A percentile compares a stretch with the other conserved stretches of the same genome.
These are phyloP conservation scores for Petrocephalus schoutedeni DNA, from an alignment of 2,797 vertebrate genomes.

Conservation along the genomic window DNA sequence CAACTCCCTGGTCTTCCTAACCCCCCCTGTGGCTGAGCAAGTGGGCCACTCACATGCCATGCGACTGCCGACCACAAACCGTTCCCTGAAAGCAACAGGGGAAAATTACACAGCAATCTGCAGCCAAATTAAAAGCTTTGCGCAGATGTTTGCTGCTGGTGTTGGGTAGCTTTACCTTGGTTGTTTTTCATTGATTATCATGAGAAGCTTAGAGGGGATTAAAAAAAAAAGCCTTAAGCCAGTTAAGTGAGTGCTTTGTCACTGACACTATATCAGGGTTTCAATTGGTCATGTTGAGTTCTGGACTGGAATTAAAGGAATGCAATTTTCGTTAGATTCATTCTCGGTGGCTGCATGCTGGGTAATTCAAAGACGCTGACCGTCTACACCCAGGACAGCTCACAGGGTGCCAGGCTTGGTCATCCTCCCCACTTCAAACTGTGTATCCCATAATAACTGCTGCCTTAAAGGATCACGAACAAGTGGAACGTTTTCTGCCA, in stretches of 20 bases:
- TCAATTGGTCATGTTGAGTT: not conserved
- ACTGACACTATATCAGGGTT: not conserved
- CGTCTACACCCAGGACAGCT: not conserved
- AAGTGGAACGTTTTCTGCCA: not conserved
- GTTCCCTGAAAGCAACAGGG: conserved; percentile 5
- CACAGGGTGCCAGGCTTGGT: not conserved
- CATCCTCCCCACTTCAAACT: conserved; percentile 3
- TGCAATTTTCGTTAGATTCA: not conserved
- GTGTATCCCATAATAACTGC: conserved; percentile 11
- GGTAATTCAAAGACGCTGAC: not conserved
- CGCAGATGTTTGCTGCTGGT: conserved; percentile 10
- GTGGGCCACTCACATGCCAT: not conserved
- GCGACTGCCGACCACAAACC: not conserved
- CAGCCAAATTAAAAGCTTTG: conserved; percentile 5
- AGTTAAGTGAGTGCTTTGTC: not conserved
- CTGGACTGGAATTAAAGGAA: not conserved
- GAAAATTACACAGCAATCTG: conserved; percentile 14
- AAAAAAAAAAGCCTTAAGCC: not conserved
- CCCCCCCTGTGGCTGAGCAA: not conserved
- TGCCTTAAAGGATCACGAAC: conserved; percentile 10
- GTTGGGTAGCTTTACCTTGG: not conserved
- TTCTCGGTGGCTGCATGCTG: not conserved
- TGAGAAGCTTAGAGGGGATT: not conserved
- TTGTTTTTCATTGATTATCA: conserved; percentile 11
- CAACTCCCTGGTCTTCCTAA: not conserved